These are phyloP conservation scores for Tenodera sinensis DNA, from an alignment of 2,888 invertebrate species.

Conservation along the genomic window DNA sequence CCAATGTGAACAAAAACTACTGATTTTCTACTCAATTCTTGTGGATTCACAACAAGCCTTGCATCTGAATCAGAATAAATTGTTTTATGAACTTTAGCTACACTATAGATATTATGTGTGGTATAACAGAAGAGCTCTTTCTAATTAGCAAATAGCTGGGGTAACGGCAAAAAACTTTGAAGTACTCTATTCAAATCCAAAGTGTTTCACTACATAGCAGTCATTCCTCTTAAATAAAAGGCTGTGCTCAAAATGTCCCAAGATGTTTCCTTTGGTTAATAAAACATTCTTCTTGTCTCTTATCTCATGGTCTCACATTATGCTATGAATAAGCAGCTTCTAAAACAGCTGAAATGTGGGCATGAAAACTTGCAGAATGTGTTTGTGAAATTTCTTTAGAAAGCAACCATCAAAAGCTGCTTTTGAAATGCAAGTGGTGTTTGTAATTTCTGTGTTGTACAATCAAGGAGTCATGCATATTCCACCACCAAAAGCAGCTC, in stretches of 20 bases:
- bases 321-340: background rate
- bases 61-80: no score
- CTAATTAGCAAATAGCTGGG: background rate
- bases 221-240: background rate
- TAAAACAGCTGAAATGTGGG: background rate
- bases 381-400: background rate
- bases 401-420: background rate
- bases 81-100: no score
- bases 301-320: background rate
- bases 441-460: constrained; percentile 1
- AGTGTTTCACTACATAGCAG: background rate
- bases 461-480: constrained; percentile 25
- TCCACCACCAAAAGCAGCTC: constrained; percentile 26
- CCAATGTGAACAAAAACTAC: no score
- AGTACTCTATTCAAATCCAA: background rate
- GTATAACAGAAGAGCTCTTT: background rate
- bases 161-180: background rate
- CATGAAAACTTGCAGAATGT: background rate
- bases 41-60: no score
- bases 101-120: no score
- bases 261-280: background rate
- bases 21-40: no score
- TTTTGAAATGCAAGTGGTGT: background rate
- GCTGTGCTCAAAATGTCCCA: background rate
- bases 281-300: background rate